Percentiles rank a stretch among this genome's conserved stretches.
Conservation (phyloP, 2,888 invertebrate genomes). For the Drosophila melanosoma region DNA sequence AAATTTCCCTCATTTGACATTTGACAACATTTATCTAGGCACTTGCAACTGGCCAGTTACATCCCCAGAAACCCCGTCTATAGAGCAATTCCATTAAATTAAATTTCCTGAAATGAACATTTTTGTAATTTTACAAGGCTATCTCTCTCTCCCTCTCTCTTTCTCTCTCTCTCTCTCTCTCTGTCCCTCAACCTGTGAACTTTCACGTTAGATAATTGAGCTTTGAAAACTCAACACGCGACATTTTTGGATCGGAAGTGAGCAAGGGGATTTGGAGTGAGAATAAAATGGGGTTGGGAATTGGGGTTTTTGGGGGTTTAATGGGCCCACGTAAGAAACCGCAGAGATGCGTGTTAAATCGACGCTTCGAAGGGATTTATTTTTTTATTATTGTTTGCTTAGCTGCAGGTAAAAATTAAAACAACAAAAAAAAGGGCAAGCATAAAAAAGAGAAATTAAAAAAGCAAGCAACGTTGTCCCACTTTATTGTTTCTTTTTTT, state of each 20-base stretch:
- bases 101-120: slow-evolving; percentile 72
- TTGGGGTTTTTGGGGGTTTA: slow-evolving; percentile 24
- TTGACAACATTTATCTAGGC: slow-evolving; percentile 37
- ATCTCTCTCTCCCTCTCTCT: not conserved
- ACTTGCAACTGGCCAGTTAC: slow-evolving; percentile 25
- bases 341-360: slow-evolving; percentile 53
- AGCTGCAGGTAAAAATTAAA: slow-evolving; percentile 18
- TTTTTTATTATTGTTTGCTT: slow-evolving; percentile 40
- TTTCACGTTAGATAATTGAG: slow-evolving; percentile 64
- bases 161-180: not conserved
- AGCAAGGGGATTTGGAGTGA: not conserved
- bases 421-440: slow-evolving; percentile 11
- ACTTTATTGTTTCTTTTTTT: slow-evolving; percentile 8
- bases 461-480: slow-evolving; percentile 4
- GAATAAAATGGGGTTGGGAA: not conserved
- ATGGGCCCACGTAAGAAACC: slow-evolving; percentile 58
- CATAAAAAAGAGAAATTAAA: slow-evolving; percentile 26
- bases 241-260: slow-evolving; percentile 18
- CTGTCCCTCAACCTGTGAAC: slow-evolving; percentile 19
- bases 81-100: slow-evolving; percentile 59
- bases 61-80: not conserved
- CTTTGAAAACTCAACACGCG: slow-evolving; percentile 58
- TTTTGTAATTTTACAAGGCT: slow-evolving; percentile 48
- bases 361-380: slow-evolving; percentile 52
- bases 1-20: slow-evolving; percentile 41